Conservation (phyloP, 1,140 invertebrate genomes). For the Drosophila mauritiana region DNA sequence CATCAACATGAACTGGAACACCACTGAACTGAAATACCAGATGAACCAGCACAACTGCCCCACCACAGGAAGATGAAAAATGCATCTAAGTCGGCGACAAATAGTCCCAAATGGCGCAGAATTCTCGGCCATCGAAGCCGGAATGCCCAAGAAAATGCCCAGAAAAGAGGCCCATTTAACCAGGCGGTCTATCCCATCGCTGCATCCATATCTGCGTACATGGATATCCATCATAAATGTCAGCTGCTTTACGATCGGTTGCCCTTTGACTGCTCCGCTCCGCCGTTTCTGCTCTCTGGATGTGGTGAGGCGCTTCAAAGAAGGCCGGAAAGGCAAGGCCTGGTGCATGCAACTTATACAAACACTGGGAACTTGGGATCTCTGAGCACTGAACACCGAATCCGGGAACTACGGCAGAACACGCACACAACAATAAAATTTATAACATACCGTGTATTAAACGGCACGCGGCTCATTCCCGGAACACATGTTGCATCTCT, state of each 20-base stretch:
- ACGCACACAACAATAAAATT: slow-evolving; percentile 76
- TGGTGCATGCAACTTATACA: slow-evolving; percentile 47
- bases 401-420: slow-evolving; percentile 14
- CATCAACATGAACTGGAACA: slow-evolving; percentile 27
- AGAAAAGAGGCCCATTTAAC: slow-evolving; percentile 27
- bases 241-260: slow-evolving; percentile 75
- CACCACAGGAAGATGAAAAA: slow-evolving; percentile 43
- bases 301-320: slow-evolving; percentile 55
- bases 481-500: slow-evolving; percentile 73
- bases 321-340: slow-evolving; percentile 68
- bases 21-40: background rate
- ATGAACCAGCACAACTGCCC: slow-evolving; percentile 9
- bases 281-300: background rate
- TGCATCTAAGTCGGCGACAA: slow-evolving; percentile 64
- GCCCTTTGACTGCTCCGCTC: slow-evolving; percentile 67
- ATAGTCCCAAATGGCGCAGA: slow-evolving; percentile 63
- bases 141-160: slow-evolving; percentile 9
- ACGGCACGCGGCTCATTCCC: slow-evolving; percentile 66
- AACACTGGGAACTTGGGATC: slow-evolving; percentile 14
- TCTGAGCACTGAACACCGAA: background rate
- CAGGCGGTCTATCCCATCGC: slow-evolving; percentile 25
- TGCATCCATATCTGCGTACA: slow-evolving; percentile 25
- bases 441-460: slow-evolving; percentile 74
- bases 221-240: slow-evolving; percentile 67
- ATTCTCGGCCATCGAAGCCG: slow-evolving; percentile 25